Evolutionary conservation across 30 jellyfish, hydroid and myxozoan species (phyloP).

Genomic region (Rhopilema esculentum): DNA sequence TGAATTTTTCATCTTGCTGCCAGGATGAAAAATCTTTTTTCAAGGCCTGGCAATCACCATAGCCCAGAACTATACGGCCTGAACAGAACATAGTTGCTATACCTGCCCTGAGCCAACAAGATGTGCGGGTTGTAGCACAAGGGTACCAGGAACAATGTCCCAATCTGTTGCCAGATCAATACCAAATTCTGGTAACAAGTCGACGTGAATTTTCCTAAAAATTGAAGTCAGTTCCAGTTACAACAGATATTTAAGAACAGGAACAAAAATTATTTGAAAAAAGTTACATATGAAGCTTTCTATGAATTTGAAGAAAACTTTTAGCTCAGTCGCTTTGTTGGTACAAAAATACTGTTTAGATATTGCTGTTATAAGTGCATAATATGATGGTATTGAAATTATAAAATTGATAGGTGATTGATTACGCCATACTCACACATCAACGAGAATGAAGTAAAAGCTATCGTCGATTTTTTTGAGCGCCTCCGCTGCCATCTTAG

Average conservation of each 20-base stretch:
- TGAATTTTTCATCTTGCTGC: too few species aligned
- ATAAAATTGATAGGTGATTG: not conserved
- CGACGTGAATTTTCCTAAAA: conserved; percentile 13
- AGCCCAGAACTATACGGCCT: not conserved
- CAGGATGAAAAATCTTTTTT: too few species aligned
- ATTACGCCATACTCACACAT: conserved; percentile 32
- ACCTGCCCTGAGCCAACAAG: conserved; percentile 60
- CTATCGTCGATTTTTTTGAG: conserved; percentile 33
- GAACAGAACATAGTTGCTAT: too few species aligned
- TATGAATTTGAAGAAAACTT: too few species aligned
- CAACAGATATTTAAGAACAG: not conserved
- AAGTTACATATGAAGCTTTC: not conserved
- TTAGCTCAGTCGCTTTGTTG: too few species aligned
- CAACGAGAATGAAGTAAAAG: conserved; percentile 44
- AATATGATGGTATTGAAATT: not conserved
- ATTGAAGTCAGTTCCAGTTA: not conserved
- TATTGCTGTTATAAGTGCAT: not conserved
- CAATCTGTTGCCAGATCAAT: conserved; percentile 7
- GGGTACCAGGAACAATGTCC: not conserved
- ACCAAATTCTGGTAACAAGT: conserved; percentile 40
- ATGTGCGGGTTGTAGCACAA: conserved; percentile 58
- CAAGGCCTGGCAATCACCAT: not conserved
- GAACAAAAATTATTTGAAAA: not conserved
- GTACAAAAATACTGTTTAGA: too few species aligned
- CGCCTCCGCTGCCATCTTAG: conserved; percentile 21